Base-by-base conservation (phyloP, 2,113 vertebrate genomes). In the Pygathrix nemaeus region DNA sequence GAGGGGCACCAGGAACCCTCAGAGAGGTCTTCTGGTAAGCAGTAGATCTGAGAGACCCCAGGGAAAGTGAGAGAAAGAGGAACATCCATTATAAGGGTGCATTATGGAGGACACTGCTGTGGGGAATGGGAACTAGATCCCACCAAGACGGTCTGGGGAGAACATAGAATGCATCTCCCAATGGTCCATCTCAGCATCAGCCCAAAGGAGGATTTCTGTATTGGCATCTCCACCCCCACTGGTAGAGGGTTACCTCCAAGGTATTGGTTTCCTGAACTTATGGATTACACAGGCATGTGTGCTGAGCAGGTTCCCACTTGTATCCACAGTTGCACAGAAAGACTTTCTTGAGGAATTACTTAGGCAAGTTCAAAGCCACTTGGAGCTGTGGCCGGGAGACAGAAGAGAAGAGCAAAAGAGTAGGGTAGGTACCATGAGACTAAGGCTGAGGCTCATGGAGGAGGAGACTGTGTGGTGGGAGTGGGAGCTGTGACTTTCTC, bases 171-270 rank as follows among this genome's bases (percentile, higher is more conserved):
- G 30, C 20, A 3, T 45, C 30, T 50, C 27, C 23, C 16, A 6
- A 2, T 55, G 5, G 23, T n/a, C 23, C 38, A 12, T 4, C 59
- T 55, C 30, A 87, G 3, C 5, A 21, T 1, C 30, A 3, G 35
- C 30, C 8, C 0, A 3, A 35, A 52, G 66, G 13, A 52, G 30
- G 21, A 0, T 68, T 70, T 35, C 10, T 13, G 25, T n/a, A 21
- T 4, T 8, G n/a, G 48, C 40, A 73, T 64, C 27, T 86, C 38
- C 38, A 13, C 50, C 25, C n/a, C n/a, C 14, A 0, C 0, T 5
- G 43, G 5, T 8, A n/a, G 52, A 78, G 5, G 10, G 68, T 30
- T 82, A 52, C 40, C 18, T 52, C 21, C 8, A 32, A 66, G 13
- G 11, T 23, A 2, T 17, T 90, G n/a, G 64, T 55, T 93, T 66